These are phyloP conservation scores for Miltochrista miniata DNA, from an alignment of 2,888 invertebrate species.

Conservation along the genomic window DNA sequence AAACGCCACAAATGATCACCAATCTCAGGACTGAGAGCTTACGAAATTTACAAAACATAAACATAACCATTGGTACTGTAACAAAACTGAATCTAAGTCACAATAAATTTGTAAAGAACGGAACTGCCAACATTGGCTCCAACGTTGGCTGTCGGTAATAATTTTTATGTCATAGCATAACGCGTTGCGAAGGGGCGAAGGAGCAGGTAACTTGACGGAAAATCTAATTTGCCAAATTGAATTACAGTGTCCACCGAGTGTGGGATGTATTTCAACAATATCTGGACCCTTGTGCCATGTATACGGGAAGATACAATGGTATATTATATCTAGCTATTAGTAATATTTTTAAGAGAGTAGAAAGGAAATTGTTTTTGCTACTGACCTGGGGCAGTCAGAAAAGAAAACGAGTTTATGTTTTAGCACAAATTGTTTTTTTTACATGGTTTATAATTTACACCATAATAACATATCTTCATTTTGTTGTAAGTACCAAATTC, in stretches of 20 bases:
- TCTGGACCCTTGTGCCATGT: slow-evolving; percentile 17
- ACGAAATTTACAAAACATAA: no score
- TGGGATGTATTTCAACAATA: slow-evolving; percentile 47
- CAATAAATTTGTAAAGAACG: neutral
- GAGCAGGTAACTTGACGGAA: slow-evolving; percentile 77
- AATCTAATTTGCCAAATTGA: slow-evolving; percentile 81
- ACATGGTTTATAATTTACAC: no score
- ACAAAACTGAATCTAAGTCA: no score
- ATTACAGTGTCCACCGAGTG: slow-evolving; percentile 72
- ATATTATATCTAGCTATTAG: neutral
- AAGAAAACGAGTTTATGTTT: no score
- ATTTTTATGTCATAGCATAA: slow-evolving; percentile 47
- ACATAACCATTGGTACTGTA: no score
- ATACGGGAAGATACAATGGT: slow-evolving; percentile 7
- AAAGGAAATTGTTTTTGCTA: no score
- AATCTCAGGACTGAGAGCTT: no score
- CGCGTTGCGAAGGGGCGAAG: slow-evolving; percentile 54
- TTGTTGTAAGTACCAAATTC: no score
- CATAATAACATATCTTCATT: no score
- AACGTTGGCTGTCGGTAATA: slow-evolving; percentile 45
- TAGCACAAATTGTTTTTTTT: no score
- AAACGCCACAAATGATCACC: no score
- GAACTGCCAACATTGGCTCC: slow-evolving; percentile 37
- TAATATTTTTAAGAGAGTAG: slow-evolving; percentile 7
- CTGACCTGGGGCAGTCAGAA: no score